Percentiles rank a stretch among this genome's conserved stretches.
phyloP scores from a whole-genome alignment of 2,113 vertebrate species.

The Tiliqua scincoides region DNA sequence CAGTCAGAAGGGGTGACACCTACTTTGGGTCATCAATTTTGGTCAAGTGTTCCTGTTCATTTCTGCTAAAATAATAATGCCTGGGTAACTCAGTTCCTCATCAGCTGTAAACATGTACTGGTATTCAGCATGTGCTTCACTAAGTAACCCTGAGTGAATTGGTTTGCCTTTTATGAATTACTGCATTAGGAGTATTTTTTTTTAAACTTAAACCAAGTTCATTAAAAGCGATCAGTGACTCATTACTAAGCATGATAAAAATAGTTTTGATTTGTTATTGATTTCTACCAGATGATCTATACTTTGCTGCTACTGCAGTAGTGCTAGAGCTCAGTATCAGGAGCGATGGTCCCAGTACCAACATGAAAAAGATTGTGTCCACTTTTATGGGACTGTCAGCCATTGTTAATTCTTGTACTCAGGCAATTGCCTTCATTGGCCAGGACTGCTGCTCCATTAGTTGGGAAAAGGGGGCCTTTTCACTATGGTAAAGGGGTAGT shows the following conservation, averaged over 20 bases:
- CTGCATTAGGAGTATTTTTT: conserved; percentile 52
- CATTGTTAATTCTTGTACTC: background rate
- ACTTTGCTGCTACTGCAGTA: background rate
- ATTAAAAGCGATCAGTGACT: conserved; percentile 19
- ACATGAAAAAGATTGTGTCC: background rate
- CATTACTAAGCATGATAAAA: background rate
- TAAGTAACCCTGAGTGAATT: conserved; percentile 45
- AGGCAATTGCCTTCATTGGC: background rate
- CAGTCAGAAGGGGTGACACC: conserved; percentile 68
- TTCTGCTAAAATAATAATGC: conserved; percentile 76
- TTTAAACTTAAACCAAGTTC: conserved; percentile 55
- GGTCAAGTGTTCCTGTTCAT: conserved; percentile 73
- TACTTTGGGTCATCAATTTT: conserved; percentile 79
- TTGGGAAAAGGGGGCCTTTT: background rate
- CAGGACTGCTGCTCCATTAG: background rate
- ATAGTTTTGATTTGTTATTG: background rate
- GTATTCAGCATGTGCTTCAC: conserved; percentile 50
- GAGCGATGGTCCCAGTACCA: background rate
- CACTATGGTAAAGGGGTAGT: background rate
- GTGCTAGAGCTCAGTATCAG: background rate
- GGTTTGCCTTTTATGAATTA: conserved; percentile 62
- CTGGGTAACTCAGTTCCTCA: conserved; percentile 76
- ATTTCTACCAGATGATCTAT: background rate
- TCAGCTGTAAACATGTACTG: conserved; percentile 74
- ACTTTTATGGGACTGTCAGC: background rate